Evolutionary conservation across 2,797 vertebrate species (phyloP), one percentile per base, ranked within the genome.

Genomic region (Pagetopsis macropterus): DNA sequence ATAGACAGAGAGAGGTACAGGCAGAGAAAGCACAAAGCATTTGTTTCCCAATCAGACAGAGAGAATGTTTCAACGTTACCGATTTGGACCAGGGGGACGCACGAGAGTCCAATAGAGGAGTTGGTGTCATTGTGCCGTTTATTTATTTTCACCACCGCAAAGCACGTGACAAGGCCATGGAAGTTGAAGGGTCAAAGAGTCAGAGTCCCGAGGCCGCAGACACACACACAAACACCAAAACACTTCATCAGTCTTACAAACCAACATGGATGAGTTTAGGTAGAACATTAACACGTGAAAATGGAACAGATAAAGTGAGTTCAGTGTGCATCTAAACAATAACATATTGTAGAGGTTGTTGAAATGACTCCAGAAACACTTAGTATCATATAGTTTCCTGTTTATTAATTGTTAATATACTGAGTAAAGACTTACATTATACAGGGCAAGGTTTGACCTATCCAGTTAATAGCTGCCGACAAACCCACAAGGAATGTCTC

Each of bases 231-330:
- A 89, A 90, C 78, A 95, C 95, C 91, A 90, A 95, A 96, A 98
- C 93, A 96, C 94, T 96, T 96, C 91, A 96, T 99, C 98, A 99
- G 97, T 96, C 96, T 97, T 98, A 96, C 97, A 96, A 95, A 93
- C 82, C 67, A 75, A 56, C 9, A 16, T 57, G 3, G 17, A 16
- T 19, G 43, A 21, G 10, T 43, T 21, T 5, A 19, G 5, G n/a
- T 3, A 46, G n/a, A 37, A 10, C 41, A 13, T 9, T 37, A 6
- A 37, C 33, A 37, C 6, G 8, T 37, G 6, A 37, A 37, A 37
- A 37, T 37, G 33, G 8, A 37, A 5, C 33, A 27, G 4, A 27
- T 27, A 27, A 27, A 27, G 27, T 27, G 27, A 5, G 5, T 27
- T 27, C 27, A 5, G 27, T 27, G 27, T 27, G 27, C 27, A 27